Evolutionary conservation across 1,140 invertebrate species (phyloP), one percentile per base, ranked within the genome.

Genomic region (Drosophila parvula): DNA sequence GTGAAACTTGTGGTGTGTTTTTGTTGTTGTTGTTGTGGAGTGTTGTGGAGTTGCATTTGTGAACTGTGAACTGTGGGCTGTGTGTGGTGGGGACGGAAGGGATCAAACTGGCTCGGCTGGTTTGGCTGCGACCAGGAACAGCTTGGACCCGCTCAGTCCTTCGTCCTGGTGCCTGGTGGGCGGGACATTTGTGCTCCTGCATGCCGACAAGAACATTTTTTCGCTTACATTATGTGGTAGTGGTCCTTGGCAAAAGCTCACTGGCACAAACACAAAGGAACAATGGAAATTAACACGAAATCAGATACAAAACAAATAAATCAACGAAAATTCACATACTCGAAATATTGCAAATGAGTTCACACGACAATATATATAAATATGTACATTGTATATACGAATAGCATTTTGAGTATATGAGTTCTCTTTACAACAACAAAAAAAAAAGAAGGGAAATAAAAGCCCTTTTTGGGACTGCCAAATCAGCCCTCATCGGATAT

Each of bases 201-300:
- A 91, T 89, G 81, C 90, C 90, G 83, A 91, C 90, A 91, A 91
- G 90, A 91, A 91, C 90, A 59, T 91, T 91, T 91, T 91, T 91
- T 91, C 89, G 85, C 88, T 89, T 89, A 91, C 90, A 91, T 91
- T 91, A 91, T 91, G 90, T 91, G 89, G 89, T 90, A 88, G 89
- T 90, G 82, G 82, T 79, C 82, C 83, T 88, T 86, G 76, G 71
- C 63, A 77, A 86, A 68, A 80, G 65, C 77, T 82, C 74, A 68
- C 78, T 80, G 61, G 53, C 73, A 53, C 18, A 53, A 75, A 50
- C 47, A 32, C 27, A 53, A 63, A 56, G 55, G 5, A 36, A 74
- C 41, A 50, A 57, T 50, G 47, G 22, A 34, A 67, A 38, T 43
- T 16, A 36, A 74, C 28, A 75, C 18, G 0, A 34, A 74, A 64